Evolutionary conservation across 2,888 invertebrate genomes (phyloP).

Genomic region (Lasioglossum leucozonium): DNA sequence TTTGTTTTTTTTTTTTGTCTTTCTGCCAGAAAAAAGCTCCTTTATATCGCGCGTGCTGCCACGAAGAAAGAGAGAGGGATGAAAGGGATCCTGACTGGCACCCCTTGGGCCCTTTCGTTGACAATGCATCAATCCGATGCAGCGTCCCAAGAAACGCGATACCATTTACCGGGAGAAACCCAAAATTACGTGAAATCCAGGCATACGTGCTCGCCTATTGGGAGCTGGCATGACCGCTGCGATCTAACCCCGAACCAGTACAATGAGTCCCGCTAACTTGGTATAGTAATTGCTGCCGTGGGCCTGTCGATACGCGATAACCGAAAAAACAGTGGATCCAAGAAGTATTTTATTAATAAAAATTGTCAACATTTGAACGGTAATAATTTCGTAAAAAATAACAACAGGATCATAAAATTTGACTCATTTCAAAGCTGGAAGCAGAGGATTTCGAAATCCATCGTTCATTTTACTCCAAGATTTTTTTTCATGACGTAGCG

Average conservation of each 20-base stretch:
- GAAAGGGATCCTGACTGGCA: slow-evolving; percentile 70
- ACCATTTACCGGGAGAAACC: slow-evolving; percentile 78
- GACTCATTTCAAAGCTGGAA: no score
- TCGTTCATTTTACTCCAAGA: no score
- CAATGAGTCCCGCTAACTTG: slow-evolving; percentile 5
- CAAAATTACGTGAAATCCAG: slow-evolving; percentile 78
- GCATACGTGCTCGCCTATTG: slow-evolving; percentile 31
- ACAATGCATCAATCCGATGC: slow-evolving; percentile 73
- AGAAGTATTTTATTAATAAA: no score
- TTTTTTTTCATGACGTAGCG: no score
- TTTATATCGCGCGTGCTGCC: slow-evolving; percentile 71
- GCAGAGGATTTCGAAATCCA: no score
- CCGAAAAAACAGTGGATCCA: no score
- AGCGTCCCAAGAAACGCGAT: slow-evolving; percentile 79
- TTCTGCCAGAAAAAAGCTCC: slow-evolving; percentile 69
- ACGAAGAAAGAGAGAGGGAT: slow-evolving; percentile 66
- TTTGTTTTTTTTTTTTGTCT: slow-evolving; percentile 68
- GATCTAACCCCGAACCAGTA: not conserved
- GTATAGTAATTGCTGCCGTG: not conserved
- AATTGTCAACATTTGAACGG: no score
- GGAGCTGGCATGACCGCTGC: not conserved
- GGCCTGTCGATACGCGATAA: not conserved
- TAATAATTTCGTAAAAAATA: no score
- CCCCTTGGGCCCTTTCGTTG: slow-evolving; percentile 71
- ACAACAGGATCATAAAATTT: no score